A percentile compares a stretch with the other conserved stretches of the same genome.
Evolutionary conservation across 2,797 vertebrate genomes (phyloP).

Genomic region (Psittacula derbiana): DNA sequence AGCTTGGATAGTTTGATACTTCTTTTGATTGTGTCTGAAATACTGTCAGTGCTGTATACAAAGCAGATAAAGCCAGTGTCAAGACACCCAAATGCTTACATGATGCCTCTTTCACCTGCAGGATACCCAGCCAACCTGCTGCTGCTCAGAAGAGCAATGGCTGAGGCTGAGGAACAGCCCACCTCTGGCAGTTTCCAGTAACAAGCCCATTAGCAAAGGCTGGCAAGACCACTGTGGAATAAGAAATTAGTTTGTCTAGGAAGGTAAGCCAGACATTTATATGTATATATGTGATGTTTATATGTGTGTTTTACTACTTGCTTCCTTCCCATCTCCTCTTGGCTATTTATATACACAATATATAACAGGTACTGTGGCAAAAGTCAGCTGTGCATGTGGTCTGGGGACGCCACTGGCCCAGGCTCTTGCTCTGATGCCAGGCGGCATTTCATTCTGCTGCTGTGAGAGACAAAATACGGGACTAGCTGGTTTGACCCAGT

Average conservation of each 20-base stretch:
- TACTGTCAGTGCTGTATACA: background rate
- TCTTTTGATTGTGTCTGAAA: background rate
- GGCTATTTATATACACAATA: background rate
- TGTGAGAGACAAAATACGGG: fast-evolving
- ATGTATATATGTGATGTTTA: background rate
- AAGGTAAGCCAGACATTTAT: background rate
- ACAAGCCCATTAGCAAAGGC: background rate
- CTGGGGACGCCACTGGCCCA: background rate
- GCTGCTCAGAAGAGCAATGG: background rate
- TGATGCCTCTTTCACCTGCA: background rate
- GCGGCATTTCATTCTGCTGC: background rate
- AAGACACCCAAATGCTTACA: background rate
- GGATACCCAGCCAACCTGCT: background rate
- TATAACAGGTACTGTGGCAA: background rate
- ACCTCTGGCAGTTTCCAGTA: background rate
- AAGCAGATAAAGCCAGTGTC: background rate
- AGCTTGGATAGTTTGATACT: background rate
- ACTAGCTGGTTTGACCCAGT: background rate
- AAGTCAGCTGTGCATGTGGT: background rate
- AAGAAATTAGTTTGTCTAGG: background rate
- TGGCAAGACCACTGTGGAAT: background rate
- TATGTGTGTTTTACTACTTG: background rate
- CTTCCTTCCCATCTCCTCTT: background rate
- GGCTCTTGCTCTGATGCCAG: background rate
- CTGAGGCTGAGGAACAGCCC: background rate